A percentile compares a stretch with the other conserved stretches of the same genome.
Conservation (phyloP, 1,140 invertebrate species). For the Linepithema humile region DNA sequence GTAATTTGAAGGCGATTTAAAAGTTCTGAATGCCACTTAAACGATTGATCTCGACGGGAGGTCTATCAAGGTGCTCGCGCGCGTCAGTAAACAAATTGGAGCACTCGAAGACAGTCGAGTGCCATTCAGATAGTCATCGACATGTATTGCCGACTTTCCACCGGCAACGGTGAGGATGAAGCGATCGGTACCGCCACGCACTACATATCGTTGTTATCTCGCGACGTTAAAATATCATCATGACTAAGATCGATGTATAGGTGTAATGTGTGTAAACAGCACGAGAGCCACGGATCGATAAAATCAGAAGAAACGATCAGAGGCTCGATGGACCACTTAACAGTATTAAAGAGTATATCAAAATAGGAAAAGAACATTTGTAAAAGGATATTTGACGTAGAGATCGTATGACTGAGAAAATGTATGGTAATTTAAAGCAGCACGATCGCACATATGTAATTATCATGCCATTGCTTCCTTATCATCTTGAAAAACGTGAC, state of each 20-base stretch:
- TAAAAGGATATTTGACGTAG: background rate
- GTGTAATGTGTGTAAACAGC: constrained; percentile 67
- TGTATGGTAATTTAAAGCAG: background rate
- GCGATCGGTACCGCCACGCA: background rate
- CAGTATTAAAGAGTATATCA: background rate
- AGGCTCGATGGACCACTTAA: background rate
- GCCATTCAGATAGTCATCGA: constrained; percentile 72
- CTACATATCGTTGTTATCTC: constrained; percentile 58
- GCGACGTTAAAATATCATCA: constrained; percentile 59
- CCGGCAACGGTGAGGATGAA: constrained; percentile 44
- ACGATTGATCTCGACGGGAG: constrained; percentile 61
- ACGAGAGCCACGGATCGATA: constrained; percentile 36
- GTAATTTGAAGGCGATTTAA: constrained; percentile 33
- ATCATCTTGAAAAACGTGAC: background rate
- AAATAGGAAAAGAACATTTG: background rate
- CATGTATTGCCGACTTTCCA: constrained; percentile 57
- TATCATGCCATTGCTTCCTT: background rate
- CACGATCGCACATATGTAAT: background rate
- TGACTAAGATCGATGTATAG: constrained; percentile 45
- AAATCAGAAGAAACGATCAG: constrained; percentile 13
- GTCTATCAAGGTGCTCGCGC: constrained; percentile 54
- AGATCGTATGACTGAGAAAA: background rate
- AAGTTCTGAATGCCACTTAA: constrained; percentile 68
- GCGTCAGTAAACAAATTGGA: constrained; percentile 69
- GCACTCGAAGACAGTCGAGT: constrained; percentile 72